Evolutionary conservation across 2,797 vertebrate species (phyloP).

Genomic region (Coracias cyanogaster): DNA sequence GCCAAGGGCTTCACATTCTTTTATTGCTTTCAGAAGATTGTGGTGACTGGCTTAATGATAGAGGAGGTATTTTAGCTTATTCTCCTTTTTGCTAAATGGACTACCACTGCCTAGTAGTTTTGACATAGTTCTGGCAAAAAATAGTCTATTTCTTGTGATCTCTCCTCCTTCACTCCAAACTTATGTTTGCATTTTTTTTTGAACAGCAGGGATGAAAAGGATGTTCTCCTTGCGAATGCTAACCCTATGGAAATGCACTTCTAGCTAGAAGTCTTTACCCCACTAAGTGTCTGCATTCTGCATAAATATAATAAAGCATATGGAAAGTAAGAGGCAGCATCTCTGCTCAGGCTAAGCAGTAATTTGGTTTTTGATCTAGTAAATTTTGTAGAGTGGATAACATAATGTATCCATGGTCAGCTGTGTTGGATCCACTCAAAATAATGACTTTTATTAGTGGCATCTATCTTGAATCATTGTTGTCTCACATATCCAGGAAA

Average conservation of each 20-base stretch:
- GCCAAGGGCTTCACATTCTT: neutral
- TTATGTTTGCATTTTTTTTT: neutral
- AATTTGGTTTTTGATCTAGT: constrained; percentile 38
- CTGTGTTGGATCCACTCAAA: constrained; percentile 9
- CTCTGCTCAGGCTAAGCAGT: neutral
- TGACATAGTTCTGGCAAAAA: neutral
- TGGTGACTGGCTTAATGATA: neutral
- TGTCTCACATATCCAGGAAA: constrained; percentile 2
- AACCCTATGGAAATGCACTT: constrained; percentile 10
- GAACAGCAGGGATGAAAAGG: neutral
- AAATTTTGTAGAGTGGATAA: constrained; percentile 15
- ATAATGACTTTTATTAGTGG: constrained; percentile 42
- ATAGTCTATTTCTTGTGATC: neutral
- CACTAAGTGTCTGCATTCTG: neutral
- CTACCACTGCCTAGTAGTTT: neutral
- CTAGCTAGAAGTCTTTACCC: neutral
- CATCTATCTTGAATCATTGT: constrained; percentile 7
- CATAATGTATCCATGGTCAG: constrained; percentile 19
- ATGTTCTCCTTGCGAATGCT: neutral
- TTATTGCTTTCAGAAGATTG: neutral
- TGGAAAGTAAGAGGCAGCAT: neutral
- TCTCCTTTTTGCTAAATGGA: neutral
- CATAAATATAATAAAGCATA: neutral
- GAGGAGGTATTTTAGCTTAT: neutral
- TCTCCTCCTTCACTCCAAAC: neutral